Conservation (phyloP, 2,888 invertebrate genomes). For the Heliconius cydno region DNA sequence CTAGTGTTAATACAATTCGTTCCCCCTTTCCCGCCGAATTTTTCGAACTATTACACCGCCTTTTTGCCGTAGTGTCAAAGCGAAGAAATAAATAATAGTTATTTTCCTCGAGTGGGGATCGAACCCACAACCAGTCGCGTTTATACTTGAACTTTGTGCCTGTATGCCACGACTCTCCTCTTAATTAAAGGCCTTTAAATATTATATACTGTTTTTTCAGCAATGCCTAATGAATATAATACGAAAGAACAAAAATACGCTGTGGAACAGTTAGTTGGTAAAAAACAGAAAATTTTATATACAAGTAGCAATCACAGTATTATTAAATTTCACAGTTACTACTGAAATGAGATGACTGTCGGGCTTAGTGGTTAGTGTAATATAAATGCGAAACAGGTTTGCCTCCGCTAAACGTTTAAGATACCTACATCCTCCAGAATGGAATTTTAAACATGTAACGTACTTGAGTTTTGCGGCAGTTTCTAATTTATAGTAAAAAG, state of each 20-base stretch:
- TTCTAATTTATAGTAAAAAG: background rate
- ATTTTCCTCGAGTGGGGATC: too few relatives aligned
- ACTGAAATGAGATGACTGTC: conserved; percentile 10
- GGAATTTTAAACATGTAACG: conserved; percentile 30
- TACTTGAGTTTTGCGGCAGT: background rate
- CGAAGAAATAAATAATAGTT: too few relatives aligned
- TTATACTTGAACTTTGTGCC: too few relatives aligned
- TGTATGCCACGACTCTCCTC: too few relatives aligned
- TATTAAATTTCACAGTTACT: background rate
- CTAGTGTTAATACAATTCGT: too few relatives aligned
- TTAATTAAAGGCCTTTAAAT: conserved; percentile 41
- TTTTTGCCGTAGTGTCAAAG: too few relatives aligned
- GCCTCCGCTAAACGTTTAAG: conserved; percentile 53
- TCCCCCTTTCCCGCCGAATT: too few relatives aligned
- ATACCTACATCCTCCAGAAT: conserved; percentile 36
- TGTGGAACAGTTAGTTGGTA: conserved; percentile 1
- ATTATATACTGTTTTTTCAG: conserved; percentile 37
- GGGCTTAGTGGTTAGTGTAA: conserved; percentile 22
- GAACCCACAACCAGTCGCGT: too few relatives aligned
- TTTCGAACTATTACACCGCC: too few relatives aligned
- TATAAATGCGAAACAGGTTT: conserved; percentile 58
- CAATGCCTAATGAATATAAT: conserved; percentile 40
- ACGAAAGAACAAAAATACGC: conserved; percentile 32
- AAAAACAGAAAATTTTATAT: background rate
- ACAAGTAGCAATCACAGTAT: background rate